phyloP scores from a whole-genome alignment of 2,113 vertebrate genomes.

The Tyrannus savana region DNA sequence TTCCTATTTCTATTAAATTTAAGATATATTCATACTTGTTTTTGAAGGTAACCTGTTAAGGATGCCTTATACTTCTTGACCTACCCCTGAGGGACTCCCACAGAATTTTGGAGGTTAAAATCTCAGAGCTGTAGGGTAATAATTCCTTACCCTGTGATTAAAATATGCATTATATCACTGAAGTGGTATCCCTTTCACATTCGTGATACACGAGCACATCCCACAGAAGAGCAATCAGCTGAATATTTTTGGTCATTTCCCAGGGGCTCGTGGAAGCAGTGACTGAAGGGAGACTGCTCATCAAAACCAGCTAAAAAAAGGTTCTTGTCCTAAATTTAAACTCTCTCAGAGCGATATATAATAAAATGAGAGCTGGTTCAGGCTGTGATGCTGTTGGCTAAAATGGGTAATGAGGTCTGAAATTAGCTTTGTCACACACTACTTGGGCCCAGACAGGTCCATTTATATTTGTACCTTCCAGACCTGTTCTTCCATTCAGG shows the following conservation, averaged over 20 bases:
- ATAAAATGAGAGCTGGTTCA: background rate
- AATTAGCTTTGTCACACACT: background rate
- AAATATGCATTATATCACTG: background rate
- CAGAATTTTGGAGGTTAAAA: background rate
- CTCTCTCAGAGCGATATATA: background rate
- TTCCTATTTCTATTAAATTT: background rate
- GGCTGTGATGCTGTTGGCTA: background rate
- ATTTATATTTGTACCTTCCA: background rate
- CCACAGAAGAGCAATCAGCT: background rate
- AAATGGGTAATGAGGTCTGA: background rate
- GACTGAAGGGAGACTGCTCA: background rate
- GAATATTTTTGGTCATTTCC: conserved; percentile 38
- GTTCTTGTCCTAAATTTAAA: background rate
- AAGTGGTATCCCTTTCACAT: background rate
- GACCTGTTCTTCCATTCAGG: background rate
- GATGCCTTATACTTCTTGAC: background rate
- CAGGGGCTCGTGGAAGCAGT: background rate
- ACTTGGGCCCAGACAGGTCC: background rate
- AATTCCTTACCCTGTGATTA: background rate
- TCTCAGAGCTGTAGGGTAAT: background rate
- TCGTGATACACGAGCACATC: background rate
- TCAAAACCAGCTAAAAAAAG: background rate
- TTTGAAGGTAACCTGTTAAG: background rate
- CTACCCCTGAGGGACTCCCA: background rate
- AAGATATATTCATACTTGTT: background rate